Evolutionary conservation across 92 coral and sea anemone species (phyloP).

Genomic region (Micromussa lordhowensis): DNA sequence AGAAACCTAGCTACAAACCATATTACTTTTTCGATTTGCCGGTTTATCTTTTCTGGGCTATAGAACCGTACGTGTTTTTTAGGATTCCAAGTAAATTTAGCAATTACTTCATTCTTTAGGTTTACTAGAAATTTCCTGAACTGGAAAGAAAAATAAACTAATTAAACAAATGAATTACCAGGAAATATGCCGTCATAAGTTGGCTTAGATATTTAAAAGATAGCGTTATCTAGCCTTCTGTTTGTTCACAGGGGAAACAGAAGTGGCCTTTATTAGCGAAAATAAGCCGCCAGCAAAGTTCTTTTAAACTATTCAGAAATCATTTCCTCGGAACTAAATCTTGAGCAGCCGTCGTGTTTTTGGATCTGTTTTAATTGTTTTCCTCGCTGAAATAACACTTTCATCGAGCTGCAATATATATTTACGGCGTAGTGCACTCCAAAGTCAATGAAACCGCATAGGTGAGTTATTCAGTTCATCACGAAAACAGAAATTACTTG

Average conservation of each 20-base stretch:
- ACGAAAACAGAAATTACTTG: background rate
- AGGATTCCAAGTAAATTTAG: background rate
- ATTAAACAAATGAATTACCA: background rate
- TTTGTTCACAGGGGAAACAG: background rate
- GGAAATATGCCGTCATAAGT: background rate
- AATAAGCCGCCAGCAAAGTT: background rate
- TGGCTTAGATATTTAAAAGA: background rate
- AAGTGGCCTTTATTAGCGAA: background rate
- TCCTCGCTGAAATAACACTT: background rate
- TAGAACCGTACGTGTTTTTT: background rate
- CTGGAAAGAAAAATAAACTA: background rate
- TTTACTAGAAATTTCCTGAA: background rate
- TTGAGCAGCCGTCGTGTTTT: background rate
- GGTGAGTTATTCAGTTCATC: background rate
- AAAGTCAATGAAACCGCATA: slow-evolving; percentile 12
- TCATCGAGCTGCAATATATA: background rate
- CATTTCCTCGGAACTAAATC: background rate
- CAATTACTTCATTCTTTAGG: background rate
- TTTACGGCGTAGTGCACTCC: background rate
- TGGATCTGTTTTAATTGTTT: background rate
- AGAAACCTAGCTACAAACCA: background rate
- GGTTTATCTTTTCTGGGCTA: background rate
- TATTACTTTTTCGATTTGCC: background rate
- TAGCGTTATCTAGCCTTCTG: background rate
- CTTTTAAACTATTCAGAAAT: background rate